phyloP scores from a whole-genome alignment of 2,797 vertebrate species.

The Fratercula arctica region DNA sequence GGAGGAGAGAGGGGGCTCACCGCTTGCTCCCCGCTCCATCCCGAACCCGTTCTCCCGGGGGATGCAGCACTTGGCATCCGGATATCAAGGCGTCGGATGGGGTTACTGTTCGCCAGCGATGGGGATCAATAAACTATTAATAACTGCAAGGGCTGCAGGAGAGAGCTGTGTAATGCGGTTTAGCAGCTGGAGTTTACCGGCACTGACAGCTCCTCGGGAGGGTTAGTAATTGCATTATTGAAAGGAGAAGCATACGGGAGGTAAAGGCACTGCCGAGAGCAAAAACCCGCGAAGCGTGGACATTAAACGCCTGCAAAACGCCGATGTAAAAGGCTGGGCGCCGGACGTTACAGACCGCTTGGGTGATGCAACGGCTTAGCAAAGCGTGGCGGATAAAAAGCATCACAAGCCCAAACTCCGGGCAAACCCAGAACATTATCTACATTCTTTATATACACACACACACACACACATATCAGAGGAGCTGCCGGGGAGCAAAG shows the following conservation, averaged over 20 bases:
- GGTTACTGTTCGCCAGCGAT: not conserved
- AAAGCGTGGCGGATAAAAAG: not conserved
- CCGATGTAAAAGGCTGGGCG: accelerated
- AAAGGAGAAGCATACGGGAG: not conserved
- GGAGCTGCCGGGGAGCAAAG: conserved; percentile 79
- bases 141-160: conserved; percentile 67
- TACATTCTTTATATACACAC: accelerated
- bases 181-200: conserved; percentile 69
- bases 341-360: accelerated
- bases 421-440: not conserved
- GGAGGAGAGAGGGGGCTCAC: not conserved
- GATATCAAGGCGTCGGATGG: not conserved
- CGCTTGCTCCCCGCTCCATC: not conserved
- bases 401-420: not conserved
- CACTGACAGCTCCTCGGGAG: conserved; percentile 58
- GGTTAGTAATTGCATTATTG: conserved; percentile 61
- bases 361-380: not conserved
- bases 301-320: accelerated
- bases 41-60: not conserved
- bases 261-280: not conserved
- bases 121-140: conserved; percentile 76
- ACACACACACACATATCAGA: conserved; percentile 70
- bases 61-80: not conserved
- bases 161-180: conserved; percentile 59
- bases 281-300: not conserved